Percentiles rank a stretch among this genome's conserved stretches.
Conservation (phyloP, 2,797 vertebrate species). For the Epinephelus malabaricus region DNA sequence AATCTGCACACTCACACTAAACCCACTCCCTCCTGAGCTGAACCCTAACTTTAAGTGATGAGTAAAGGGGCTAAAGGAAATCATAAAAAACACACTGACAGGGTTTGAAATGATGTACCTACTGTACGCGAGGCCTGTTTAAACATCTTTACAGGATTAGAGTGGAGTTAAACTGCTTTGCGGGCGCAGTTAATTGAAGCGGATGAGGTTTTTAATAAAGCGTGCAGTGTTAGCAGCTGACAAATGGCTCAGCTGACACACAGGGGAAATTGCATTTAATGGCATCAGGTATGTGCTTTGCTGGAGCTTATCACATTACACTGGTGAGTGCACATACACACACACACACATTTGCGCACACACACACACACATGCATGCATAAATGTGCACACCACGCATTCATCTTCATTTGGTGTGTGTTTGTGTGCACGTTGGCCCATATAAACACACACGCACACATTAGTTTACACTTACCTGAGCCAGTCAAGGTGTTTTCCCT, state of each 20-base stretch:
- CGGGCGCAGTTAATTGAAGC: conserved; percentile 87
- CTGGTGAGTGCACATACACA: conserved; percentile 76
- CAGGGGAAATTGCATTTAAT: conserved; percentile 88
- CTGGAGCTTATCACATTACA: conserved; percentile 85
- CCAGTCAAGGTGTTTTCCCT: conserved; percentile 79
- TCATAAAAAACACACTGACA: conserved; percentile 53
- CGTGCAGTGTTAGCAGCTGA: conserved; percentile 89
- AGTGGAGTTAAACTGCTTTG: conserved; percentile 88
- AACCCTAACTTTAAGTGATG: conserved; percentile 31
- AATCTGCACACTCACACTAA: conserved; percentile 25
- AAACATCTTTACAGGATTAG: conserved; percentile 88
- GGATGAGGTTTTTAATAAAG: conserved; percentile 90
- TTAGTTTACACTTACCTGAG: conserved; percentile 76
- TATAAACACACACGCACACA: conserved; percentile 49
- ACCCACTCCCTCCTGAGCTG: conserved; percentile 28
- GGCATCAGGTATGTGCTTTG: conserved; percentile 88
- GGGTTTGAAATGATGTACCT: conserved; percentile 79
- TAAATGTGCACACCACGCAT: conserved; percentile 46
- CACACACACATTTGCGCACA: conserved; percentile 37
- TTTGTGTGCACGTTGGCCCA: conserved; percentile 42
- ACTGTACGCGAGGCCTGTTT: conserved; percentile 81
- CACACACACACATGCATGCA: conserved; percentile 19
- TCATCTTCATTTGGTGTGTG: conserved; percentile 50
- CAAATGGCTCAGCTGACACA: conserved; percentile 86
- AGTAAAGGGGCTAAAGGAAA: conserved; percentile 16